Base-by-base conservation (phyloP, 2,113 vertebrate genomes). In the Polyodon spathula region DNA sequence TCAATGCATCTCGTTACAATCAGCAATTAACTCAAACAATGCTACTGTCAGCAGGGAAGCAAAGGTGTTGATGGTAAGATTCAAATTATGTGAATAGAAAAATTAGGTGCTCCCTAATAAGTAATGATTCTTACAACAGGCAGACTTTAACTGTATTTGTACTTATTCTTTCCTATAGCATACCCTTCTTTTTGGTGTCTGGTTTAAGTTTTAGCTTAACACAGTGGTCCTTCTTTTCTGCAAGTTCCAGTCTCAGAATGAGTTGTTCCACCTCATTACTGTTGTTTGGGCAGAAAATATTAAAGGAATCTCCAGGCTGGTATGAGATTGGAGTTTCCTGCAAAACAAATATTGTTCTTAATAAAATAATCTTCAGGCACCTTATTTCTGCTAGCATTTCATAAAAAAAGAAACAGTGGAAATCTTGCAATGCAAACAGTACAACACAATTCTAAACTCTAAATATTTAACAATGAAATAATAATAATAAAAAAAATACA, bases 301-400 rank as follows among this genome's bases (percentile, higher is more conserved):
- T 83, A 73, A 97, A 93, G 11, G 92, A 84, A 73, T 98, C 95
- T 27, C 96, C 96, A 10, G 95, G 94, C 2, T 92, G 83, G 68
- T 90, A 92, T 14, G 74, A 67, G 71, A 91, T 77, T 10, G 56
- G 43, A 11, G 85, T 77, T 60, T 81, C 76, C 96, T 98, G 66
- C 27, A 55, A 75, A 66, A 38, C 39, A 54, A 59, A 15, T 52
- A 54, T 3, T 50, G 46, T 7, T 14, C 46, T 6, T 4, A 10
- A 42, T 6, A 15, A 5, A 39, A 4, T 54, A 42, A 5, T 37
- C 7, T 59, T 44, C 40, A 37, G 7, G 40, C 8, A 59, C n/a
- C 40, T 8, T 2, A 4, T 4, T 10, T 15, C 17, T 17, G 15
- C 12, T 43, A 38, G 16, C 11, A 6, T 50, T 27, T 60, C 27